Conservation (phyloP, 2,113 vertebrate genomes). For the Argyrosomus japonicus region DNA sequence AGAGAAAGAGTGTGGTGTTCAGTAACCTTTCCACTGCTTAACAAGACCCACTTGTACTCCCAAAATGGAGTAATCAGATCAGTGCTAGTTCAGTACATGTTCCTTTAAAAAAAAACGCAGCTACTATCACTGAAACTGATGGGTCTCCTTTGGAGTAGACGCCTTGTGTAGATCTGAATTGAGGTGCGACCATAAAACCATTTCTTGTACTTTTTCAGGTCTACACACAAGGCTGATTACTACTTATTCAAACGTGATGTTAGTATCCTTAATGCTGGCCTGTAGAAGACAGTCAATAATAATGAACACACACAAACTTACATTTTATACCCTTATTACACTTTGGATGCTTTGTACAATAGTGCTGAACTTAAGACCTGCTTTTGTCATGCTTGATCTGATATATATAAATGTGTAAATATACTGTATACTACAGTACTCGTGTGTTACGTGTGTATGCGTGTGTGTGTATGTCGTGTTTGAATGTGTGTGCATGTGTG, state of each 20-base stretch:
- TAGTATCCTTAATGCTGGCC: constrained; percentile 69
- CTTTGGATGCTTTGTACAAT: constrained; percentile 84
- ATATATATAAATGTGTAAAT: constrained; percentile 76
- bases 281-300: constrained; percentile 67
- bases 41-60: constrained; percentile 59
- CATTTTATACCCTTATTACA: constrained; percentile 81
- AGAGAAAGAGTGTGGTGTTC: constrained; percentile 22
- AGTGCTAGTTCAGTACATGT: constrained; percentile 67
- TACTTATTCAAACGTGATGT: constrained; percentile 49
- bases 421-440: constrained; percentile 71
- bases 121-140: constrained; percentile 59
- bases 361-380: constrained; percentile 85
- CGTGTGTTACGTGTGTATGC: constrained; percentile 36
- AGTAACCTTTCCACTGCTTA: constrained; percentile 17
- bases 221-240: constrained; percentile 41
- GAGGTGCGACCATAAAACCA: not conserved
- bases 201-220: constrained; percentile 36
- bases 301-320: constrained; percentile 72
- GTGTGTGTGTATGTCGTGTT: constrained; percentile 15
- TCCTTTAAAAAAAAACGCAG: constrained; percentile 62
- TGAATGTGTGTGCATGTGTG: constrained; percentile 34
- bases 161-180: constrained; percentile 34
- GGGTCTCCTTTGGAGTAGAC: constrained; percentile 41
- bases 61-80: constrained; percentile 72
- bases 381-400: constrained; percentile 82